A percentile compares a stretch with the other conserved stretches of the same genome.
Conservation (phyloP, 2,113 vertebrate species). For the Willisornis vidua region DNA sequence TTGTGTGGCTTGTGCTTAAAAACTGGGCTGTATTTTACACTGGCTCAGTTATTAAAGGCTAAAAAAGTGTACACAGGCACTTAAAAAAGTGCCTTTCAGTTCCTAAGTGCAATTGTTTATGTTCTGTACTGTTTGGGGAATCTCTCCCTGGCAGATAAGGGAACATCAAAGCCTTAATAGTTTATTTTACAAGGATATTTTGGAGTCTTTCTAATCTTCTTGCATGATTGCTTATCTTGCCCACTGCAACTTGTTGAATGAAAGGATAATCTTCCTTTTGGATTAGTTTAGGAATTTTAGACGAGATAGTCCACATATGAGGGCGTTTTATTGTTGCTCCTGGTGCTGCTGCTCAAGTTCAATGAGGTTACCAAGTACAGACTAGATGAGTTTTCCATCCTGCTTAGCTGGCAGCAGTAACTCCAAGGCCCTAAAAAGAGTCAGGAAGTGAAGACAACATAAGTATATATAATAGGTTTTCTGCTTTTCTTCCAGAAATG, state of each 20-base stretch:
- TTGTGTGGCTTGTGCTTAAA: background rate
- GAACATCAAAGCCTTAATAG: background rate
- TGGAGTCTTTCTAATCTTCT: constrained; percentile 10
- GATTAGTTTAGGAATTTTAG: background rate
- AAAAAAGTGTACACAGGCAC: background rate
- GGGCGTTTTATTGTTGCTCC: background rate
- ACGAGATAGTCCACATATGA: background rate
- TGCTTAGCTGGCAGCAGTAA: background rate
- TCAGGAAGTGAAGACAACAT: background rate
- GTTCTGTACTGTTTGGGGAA: background rate
- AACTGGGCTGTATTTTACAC: background rate
- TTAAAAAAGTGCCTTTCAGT: background rate
- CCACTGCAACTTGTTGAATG: background rate
- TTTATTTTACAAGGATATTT: constrained; percentile 21
- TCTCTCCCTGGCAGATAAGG: background rate
- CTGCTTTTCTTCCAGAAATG: background rate
- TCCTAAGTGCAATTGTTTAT: background rate
- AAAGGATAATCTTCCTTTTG: constrained; percentile 4
- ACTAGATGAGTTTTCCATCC: background rate
- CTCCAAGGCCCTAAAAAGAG: background rate
- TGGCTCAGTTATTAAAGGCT: background rate
- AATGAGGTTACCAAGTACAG: background rate
- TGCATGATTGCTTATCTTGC: background rate
- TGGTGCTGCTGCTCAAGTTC: background rate
- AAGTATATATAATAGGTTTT: background rate